These are phyloP conservation scores for Kryptopterus vitreolus DNA, from an alignment of 2,797 vertebrate genomes.

Conservation along the genomic window DNA sequence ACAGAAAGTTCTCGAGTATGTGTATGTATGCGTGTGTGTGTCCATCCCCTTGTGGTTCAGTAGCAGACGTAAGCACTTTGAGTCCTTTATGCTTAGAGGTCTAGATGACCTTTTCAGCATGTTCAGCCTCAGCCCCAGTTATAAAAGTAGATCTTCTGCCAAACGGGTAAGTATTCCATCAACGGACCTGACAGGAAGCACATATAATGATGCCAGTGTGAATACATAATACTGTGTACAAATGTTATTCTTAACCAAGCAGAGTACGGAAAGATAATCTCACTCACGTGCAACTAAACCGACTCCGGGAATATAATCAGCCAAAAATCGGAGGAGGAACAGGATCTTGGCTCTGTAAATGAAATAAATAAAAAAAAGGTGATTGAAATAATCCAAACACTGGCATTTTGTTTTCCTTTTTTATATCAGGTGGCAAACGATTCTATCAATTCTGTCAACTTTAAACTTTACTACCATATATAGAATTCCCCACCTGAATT, in stretches of 20 bases:
- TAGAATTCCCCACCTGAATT: neutral
- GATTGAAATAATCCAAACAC: neutral
- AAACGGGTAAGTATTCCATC: constrained; percentile 94
- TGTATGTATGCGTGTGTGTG: constrained; percentile 28
- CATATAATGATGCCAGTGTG: neutral
- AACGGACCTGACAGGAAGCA: constrained; percentile 79
- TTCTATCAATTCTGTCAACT: neutral
- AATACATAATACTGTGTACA: neutral
- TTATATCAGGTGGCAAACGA: neutral
- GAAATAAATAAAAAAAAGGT: neutral
- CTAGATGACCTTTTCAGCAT: constrained; percentile 17
- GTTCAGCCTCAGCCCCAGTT: constrained; percentile 81
- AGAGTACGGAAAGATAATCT: constrained; percentile 1
- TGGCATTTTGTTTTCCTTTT: too few relatives aligned
- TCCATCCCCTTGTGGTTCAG: constrained; percentile 6
- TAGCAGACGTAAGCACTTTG: constrained; percentile 24
- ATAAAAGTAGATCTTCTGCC: constrained; percentile 99
- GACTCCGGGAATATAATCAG: constrained; percentile 86
- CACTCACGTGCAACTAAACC: constrained; percentile 91
- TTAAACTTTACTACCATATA: neutral
- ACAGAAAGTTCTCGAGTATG: neutral
- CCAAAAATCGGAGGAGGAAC: constrained; percentile 85
- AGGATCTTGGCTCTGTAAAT: constrained; percentile 83
- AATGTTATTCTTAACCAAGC: neutral
- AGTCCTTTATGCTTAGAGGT: neutral